A percentile compares a stretch with the other conserved stretches of the same genome.
Conservation (phyloP, 2,113 vertebrate species). For the Sinocyclocheilus anshuiensis region DNA sequence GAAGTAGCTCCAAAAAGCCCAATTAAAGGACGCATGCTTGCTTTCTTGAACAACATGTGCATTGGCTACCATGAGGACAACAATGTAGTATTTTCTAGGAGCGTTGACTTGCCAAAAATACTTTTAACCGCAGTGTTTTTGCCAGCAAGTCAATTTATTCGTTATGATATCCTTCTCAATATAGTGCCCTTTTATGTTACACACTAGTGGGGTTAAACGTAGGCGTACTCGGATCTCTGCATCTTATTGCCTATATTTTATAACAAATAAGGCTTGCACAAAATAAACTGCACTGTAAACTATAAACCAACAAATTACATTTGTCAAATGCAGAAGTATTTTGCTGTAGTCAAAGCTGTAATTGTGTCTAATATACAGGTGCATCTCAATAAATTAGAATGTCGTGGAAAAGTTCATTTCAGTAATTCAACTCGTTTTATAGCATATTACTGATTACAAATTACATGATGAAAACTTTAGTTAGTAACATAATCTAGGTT, state of each 20-base stretch:
- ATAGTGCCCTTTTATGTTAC: constrained; percentile 7
- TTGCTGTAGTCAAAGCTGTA: not conserved
- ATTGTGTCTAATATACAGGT: not conserved
- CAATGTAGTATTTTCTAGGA: not conserved
- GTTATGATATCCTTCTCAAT: constrained; percentile 14
- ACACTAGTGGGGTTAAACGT: not conserved
- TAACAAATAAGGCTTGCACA: not conserved
- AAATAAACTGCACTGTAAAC: not conserved
- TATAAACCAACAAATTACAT: not conserved
- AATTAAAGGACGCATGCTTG: constrained; percentile 26
- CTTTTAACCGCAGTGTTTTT: constrained; percentile 17
- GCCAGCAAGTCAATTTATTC: not conserved
- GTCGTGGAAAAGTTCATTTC: too few species aligned
- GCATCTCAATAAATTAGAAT: too few species aligned
- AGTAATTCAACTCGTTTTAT: too few species aligned
- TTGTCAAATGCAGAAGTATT: not conserved
- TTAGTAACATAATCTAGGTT: too few species aligned
- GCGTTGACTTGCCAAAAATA: not conserved
- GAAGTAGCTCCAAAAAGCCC: not conserved
- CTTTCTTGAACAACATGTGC: not conserved
- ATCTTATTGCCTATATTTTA: not conserved
- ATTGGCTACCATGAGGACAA: not conserved
- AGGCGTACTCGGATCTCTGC: not conserved
- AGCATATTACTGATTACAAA: too few species aligned
- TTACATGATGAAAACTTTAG: too few species aligned